Conservation (phyloP, 2,113 vertebrate genomes). For the Python bivittatus region DNA sequence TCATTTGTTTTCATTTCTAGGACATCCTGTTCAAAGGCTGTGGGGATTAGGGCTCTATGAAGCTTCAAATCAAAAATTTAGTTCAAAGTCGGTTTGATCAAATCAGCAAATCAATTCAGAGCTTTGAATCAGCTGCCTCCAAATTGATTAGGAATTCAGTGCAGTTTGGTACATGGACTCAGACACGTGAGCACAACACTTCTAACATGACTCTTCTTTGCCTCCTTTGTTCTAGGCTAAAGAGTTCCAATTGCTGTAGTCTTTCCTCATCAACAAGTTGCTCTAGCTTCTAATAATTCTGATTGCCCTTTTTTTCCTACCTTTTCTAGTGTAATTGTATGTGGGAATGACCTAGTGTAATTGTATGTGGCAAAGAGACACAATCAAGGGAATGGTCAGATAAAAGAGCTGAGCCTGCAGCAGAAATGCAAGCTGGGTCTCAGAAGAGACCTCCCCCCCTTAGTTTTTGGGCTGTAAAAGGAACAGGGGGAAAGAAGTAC, state of each 20-base stretch:
- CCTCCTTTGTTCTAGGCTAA: neutral
- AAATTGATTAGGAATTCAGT: neutral
- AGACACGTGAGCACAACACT: neutral
- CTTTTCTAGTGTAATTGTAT: neutral
- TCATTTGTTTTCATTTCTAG: neutral
- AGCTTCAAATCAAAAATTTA: neutral
- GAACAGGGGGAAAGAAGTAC: too few relatives aligned
- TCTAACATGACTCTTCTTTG: neutral
- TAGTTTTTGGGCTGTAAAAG: too few relatives aligned
- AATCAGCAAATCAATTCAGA: neutral
- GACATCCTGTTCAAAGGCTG: neutral
- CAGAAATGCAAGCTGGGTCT: too few relatives aligned
- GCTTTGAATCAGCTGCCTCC: neutral
- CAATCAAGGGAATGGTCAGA: neutral
- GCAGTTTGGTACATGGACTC: neutral
- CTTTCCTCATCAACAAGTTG: neutral
- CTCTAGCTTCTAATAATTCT: neutral
- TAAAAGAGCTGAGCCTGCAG: neutral
- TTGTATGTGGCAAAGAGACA: neutral
- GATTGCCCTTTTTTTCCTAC: neutral
- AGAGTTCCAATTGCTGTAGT: neutral
- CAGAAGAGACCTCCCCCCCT: too few relatives aligned
- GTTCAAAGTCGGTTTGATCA: neutral
- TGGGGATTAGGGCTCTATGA: neutral
- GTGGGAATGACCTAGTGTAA: neutral